Evolutionary conservation across 2,797 vertebrate species (phyloP).

Genomic region (Spinibarbus caldwelli): DNA sequence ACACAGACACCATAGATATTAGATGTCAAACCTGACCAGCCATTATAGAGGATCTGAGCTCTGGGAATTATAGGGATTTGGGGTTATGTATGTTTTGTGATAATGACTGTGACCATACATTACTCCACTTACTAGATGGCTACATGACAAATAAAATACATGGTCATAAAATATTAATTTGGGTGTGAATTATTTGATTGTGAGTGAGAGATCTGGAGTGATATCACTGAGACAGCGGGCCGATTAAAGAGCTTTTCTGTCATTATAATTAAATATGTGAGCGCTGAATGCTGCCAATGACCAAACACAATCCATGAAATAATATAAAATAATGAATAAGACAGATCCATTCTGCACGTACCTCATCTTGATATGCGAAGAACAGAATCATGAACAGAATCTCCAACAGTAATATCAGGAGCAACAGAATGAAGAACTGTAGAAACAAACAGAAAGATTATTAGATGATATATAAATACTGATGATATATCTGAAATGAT

Average conservation of each 20-base stretch:
- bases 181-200: too few relatives aligned
- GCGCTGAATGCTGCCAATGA: neutral
- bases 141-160: neutral
- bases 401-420: constrained; percentile 95
- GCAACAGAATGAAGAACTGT: constrained; percentile 96
- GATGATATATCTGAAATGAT: too few relatives aligned
- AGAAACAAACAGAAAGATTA: constrained; percentile 61
- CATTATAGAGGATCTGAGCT: too few relatives aligned
- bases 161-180: neutral
- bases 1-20: too few relatives aligned
- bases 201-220: neutral
- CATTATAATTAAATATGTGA: neutral
- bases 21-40: too few relatives aligned
- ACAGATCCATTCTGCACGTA: constrained; percentile 66
- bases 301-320: neutral
- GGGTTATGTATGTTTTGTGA: too few relatives aligned
- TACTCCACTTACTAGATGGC: neutral
- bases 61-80: too few relatives aligned
- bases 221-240: neutral
- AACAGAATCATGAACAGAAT: constrained; percentile 90
- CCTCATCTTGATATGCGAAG: constrained; percentile 95
- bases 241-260: neutral
- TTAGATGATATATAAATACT: neutral
- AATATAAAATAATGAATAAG: neutral
- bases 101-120: too few relatives aligned